Evolutionary conservation across 1,140 invertebrate species (phyloP), one percentile per base, ranked within the genome.

Genomic region (Zaprionus gabonicus): DNA sequence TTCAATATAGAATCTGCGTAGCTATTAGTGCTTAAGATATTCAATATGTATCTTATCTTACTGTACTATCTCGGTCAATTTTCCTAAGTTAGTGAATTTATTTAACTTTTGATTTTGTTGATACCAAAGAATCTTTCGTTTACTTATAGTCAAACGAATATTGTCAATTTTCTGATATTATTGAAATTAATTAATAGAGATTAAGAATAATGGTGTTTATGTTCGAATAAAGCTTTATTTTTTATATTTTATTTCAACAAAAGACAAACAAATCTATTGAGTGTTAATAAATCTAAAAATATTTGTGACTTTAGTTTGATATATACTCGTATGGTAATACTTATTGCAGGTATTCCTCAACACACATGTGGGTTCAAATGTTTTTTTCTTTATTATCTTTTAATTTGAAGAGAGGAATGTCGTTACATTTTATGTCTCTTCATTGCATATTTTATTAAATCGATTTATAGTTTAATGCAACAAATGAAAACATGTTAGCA

Each of bases 101-200:
- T 75, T 66, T 86, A 77, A 77, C 71, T 86, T 80, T 82, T 71
- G 34, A 20, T 78, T 83, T 78, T 73, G 74, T 88, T 76, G 36
- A 53, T 67, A 84, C 84, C 84, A 88, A 88, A 88, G 84, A 88
- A 78, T 71, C 71, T 81, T 71, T 55, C 20, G 46, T 71, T 63
- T 63, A 64, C 41, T 25, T 5, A 25, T 2, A 51, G 60, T 46
- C 23, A 56, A 67, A 53, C 27, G 36, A 71, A 56, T 59, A 78
- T 71, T 83, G 62, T 76, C 23, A 51, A 77, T 72, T 74, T 74
- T 72, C 59, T 65, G 64, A 76, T 76, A 78, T 72, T 78, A 69
- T 81, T 77, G 57, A 72, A 44, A 83, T 31, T 60, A 71, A 77
- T 46, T 58, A 20, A 64, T 34, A 63, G 76, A 71, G 51, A 86